Conservation (phyloP, 35 echinoderm and acorn worm species). For the Eucidaris tribuloides region DNA sequence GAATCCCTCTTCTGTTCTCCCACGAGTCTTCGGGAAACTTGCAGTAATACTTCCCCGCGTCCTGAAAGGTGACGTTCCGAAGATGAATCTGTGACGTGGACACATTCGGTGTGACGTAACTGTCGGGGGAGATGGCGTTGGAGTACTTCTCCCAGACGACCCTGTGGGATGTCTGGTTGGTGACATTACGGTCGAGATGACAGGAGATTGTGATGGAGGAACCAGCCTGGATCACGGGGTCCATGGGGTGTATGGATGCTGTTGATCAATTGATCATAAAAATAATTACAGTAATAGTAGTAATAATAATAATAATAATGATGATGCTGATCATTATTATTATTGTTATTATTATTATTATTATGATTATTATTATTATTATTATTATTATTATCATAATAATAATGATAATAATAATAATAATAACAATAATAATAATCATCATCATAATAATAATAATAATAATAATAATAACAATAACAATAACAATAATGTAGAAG, state of each 20-base stretch:
- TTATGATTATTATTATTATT: too few relatives aligned
- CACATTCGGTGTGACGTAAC: background rate
- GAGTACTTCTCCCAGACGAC: background rate
- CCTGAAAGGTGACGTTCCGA: background rate
- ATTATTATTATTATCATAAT: too few relatives aligned
- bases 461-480: too few relatives aligned
- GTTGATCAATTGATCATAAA: too few relatives aligned
- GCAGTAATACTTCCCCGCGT: constrained; percentile 28
- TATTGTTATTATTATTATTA: too few relatives aligned
- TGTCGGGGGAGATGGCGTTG: background rate
- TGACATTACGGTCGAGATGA: background rate
- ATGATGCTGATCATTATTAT: too few relatives aligned
- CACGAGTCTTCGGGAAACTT: background rate
- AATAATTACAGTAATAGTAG: too few relatives aligned
- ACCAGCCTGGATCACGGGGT: background rate
- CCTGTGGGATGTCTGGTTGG: background rate
- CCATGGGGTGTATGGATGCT: background rate
- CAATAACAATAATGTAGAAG: too few relatives aligned
- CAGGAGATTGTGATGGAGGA: background rate
- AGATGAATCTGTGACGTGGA: background rate
- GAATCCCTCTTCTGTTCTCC: background rate
- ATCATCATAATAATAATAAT: too few relatives aligned
- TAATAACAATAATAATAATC: too few relatives aligned
- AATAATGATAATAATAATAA: too few relatives aligned
- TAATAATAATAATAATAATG: too few relatives aligned